phyloP scores from a whole-genome alignment of 1,140 invertebrate species.

The Adoxophyes honmai region DNA sequence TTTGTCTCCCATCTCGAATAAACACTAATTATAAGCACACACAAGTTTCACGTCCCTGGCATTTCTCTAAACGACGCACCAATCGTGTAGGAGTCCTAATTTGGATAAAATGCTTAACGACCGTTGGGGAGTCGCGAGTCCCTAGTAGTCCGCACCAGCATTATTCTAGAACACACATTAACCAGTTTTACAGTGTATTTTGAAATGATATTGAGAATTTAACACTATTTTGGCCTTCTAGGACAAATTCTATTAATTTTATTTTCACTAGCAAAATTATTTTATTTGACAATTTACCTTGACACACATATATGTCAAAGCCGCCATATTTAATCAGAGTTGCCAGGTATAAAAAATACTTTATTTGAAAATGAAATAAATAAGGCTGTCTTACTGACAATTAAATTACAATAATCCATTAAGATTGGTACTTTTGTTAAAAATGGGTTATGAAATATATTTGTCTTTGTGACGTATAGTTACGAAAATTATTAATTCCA shows the following conservation, averaged over 20 bases:
- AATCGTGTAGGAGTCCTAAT: constrained; percentile 14
- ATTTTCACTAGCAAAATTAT: constrained; percentile 7
- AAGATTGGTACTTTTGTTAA: no score
- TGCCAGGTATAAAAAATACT: neutral
- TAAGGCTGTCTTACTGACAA: no score
- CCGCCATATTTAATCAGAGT: constrained; percentile 15
- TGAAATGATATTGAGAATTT: neutral
- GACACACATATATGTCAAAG: constrained; percentile 38
- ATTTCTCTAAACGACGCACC: constrained; percentile 22
- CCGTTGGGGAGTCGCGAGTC: constrained; percentile 32
- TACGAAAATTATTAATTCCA: no score
- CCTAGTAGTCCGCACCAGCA: constrained; percentile 53
- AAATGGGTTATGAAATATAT: no score
- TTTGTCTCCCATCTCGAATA: constrained; percentile 58
- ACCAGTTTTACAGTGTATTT: neutral
- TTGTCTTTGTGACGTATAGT: no score
- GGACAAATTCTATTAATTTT: neutral
- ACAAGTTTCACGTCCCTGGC: constrained; percentile 33
- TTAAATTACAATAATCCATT: no score
- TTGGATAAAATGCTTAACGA: constrained; percentile 18
- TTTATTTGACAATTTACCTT: constrained; percentile 53
- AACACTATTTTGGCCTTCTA: neutral
- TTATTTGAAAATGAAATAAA: no score
- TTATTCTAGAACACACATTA: constrained; percentile 21
- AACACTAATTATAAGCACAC: constrained; percentile 39